A percentile compares a stretch with the other conserved stretches of the same genome.
These are phyloP conservation scores for Pseudocheirus occidentalis DNA, from an alignment of 2,797 vertebrate genomes.

Conservation along the genomic window DNA sequence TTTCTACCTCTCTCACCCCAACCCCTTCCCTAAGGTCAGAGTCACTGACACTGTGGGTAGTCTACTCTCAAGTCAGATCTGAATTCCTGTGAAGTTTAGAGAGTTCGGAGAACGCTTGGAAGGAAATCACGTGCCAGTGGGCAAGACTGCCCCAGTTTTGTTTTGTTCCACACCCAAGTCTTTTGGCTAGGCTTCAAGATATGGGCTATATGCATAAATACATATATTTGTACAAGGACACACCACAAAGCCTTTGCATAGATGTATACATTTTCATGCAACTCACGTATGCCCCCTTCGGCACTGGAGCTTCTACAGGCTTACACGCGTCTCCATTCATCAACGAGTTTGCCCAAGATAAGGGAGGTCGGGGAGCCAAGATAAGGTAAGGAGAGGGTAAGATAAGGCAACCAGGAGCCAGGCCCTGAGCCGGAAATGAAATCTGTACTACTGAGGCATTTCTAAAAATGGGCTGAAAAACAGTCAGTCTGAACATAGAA, in stretches of 20 bases:
- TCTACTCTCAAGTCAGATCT: not conserved
- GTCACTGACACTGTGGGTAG: not conserved
- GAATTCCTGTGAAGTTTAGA: not conserved
- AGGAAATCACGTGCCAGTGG: not conserved
- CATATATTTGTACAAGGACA: not conserved
- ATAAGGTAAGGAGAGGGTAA: not conserved
- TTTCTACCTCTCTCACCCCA: not conserved
- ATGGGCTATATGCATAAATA: not conserved
- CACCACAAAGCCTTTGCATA: not conserved
- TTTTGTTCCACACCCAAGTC: not conserved
- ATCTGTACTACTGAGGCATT: not conserved
- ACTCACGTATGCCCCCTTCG: not conserved
- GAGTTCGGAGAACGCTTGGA: not conserved
- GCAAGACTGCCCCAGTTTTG: not conserved
- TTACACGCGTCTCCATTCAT: not conserved
- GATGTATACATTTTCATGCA: not conserved
- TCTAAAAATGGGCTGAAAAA: not conserved
- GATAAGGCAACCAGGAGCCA: constrained; percentile 8
- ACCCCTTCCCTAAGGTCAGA: not conserved
- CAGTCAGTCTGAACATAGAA: not conserved
- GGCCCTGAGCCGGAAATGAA: not conserved
- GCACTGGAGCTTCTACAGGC: not conserved
- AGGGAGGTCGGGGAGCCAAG: constrained; percentile 15
- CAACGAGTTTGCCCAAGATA: constrained; percentile 10
- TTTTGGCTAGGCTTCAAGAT: not conserved